Base-by-base conservation (phyloP, 2,797 vertebrate genomes). In the Pseudochirops corinnae region DNA sequence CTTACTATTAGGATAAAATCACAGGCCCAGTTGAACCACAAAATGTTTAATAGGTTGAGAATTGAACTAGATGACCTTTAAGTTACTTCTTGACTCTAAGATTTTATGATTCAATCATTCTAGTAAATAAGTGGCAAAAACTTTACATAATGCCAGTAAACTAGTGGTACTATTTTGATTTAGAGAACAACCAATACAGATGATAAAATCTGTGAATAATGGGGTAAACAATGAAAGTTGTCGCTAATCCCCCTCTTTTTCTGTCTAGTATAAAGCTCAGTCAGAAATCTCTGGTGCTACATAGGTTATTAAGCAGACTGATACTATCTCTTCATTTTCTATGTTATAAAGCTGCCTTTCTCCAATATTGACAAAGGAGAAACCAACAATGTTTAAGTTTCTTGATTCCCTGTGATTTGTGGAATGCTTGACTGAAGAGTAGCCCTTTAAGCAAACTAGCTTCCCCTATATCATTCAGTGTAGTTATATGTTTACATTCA, bases 281-380 rank as follows among this genome's bases (percentile, higher is more conserved):
- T 10, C 74, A 87, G 67, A 74, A 74, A 24, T 2, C n/a, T n/a
- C 6, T 39, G n/a, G 74, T 46, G 39, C 39, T 87, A 26, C 21
- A 46, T 87, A 87, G 74, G 39, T 87, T 87, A 46, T 87, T 87
- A 87, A 46, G 39, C 39, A 46, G 9, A 46, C 74, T 87, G 74
- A 87, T 87, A 87, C 21, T 46, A 87, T 87, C 74, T 87, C 74
- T 87, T 87, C 74, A 87, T 87, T 87, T 87, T 87, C 74, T 87
- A 10, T 50, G 74, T 87, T 87, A 87, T 87, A 87, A 87, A 87
- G 39, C 74, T 87, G 74, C 74, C 74, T 87, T 46, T 46, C 39
- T 50, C 39, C 74, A 87, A 26, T 46, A 11, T 24, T 46, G n/a
- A 82, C 67, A 46, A 82, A 62, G 9, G 74, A 46, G 74, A 87